Conservation (phyloP, 2,888 invertebrate genomes). For the Brenthis hecate region DNA sequence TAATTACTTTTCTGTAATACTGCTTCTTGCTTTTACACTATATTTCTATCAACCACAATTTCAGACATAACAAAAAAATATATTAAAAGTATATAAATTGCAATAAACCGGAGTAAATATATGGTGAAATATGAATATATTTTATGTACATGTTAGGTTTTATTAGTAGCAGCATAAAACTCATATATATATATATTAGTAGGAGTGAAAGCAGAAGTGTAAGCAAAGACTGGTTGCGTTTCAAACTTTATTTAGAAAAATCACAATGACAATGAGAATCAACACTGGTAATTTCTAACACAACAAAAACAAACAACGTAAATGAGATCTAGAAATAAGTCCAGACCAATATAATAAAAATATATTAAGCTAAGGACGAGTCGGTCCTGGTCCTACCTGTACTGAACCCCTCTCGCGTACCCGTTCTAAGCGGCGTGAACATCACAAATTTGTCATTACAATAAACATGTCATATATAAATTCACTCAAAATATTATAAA, state of each 20-base stretch:
- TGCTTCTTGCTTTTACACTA: too few relatives aligned
- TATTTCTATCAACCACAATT: too few relatives aligned
- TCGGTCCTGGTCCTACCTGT: slow-evolving; percentile 63
- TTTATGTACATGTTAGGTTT: not conserved
- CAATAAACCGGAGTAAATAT: too few relatives aligned
- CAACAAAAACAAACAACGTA: slow-evolving; percentile 58
- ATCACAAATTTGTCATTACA: slow-evolving; percentile 46
- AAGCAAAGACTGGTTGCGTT: slow-evolving; percentile 64
- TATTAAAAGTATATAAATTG: too few relatives aligned
- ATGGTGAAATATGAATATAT: not conserved
- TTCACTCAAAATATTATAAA: slow-evolving; percentile 64
- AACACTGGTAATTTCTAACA: slow-evolving; percentile 67
- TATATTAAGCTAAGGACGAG: slow-evolving; percentile 38
- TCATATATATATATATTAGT: slow-evolving; percentile 41
- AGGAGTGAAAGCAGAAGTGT: slow-evolving; percentile 52
- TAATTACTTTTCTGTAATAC: too few relatives aligned
- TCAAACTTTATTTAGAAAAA: slow-evolving; percentile 65
- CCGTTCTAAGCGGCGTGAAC: slow-evolving; percentile 77
- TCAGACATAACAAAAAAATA: too few relatives aligned
- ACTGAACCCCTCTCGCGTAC: slow-evolving; percentile 73
- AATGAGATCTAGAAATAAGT: slow-evolving; percentile 37
- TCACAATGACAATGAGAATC: slow-evolving; percentile 65
- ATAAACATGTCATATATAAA: slow-evolving; percentile 60
- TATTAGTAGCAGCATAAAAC: slow-evolving; percentile 12
- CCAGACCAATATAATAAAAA: slow-evolving; percentile 44